A percentile compares a stretch with the other conserved stretches of the same genome.
Evolutionary conservation across 2,888 invertebrate species (phyloP).

Genomic region (Synanthedon myopaeformis): DNA sequence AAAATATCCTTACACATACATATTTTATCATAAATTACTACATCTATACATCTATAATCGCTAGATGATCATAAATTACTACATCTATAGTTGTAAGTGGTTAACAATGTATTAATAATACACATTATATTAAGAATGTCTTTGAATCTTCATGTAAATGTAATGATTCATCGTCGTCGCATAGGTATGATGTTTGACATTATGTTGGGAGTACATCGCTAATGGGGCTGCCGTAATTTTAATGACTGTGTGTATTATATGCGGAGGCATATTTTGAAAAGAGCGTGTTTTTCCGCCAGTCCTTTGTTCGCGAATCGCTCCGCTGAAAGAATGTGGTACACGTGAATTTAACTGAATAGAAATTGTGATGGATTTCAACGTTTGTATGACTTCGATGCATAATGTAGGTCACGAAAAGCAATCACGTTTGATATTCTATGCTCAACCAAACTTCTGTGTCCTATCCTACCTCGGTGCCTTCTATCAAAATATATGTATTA

Average conservation of each 20-base stretch:
- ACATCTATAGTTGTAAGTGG: no score
- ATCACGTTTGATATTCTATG: no score
- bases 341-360: background rate
- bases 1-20: no score
- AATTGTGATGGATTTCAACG: background rate
- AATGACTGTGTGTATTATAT: background rate
- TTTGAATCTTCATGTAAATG: no score
- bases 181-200: background rate
- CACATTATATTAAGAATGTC: no score
- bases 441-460: no score
- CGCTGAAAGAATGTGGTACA: constrained; percentile 6
- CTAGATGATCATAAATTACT: background rate
- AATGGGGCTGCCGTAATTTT: background rate
- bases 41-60: background rate
- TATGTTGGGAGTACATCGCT: background rate
- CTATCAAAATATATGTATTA: no score
- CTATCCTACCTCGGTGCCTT: no score
- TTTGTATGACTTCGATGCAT: background rate
- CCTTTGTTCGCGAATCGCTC: constrained; percentile 32
- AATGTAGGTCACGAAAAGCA: no score
- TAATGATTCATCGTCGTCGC: no score
- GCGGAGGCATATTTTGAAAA: constrained; percentile 19
- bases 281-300: constrained; percentile 20
- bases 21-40: no score
- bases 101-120: no score